A percentile compares a stretch with the other conserved stretches of the same genome.
Conservation (phyloP, 2,113 vertebrate species). For the Serinus canaria region DNA sequence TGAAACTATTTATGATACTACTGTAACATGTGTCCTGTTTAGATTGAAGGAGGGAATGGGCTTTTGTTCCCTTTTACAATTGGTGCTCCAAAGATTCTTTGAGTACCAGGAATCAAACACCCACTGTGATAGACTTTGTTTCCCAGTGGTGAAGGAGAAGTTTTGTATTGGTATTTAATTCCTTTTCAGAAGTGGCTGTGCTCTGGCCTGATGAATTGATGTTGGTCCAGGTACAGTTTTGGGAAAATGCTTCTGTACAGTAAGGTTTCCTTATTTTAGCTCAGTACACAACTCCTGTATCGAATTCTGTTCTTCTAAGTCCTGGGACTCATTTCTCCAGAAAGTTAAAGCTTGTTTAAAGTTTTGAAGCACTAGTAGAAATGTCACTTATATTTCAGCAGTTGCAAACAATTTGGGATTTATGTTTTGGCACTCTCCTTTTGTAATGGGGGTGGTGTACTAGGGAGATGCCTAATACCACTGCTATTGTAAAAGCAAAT, state of each 20-base stretch:
- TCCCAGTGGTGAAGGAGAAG: neutral
- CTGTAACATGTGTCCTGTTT: neutral
- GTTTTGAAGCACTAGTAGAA: neutral
- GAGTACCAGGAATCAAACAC: neutral
- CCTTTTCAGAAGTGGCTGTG: neutral
- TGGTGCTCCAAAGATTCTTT: neutral
- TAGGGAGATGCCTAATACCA: neutral
- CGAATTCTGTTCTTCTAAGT: neutral
- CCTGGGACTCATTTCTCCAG: neutral
- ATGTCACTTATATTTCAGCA: neutral
- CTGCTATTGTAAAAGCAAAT: neutral
- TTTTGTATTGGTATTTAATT: neutral
- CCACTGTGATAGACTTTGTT: neutral
- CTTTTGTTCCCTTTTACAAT: neutral
- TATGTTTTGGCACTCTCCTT: neutral
- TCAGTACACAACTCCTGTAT: fast-evolving
- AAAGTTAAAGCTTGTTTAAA: neutral
- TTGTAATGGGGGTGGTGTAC: neutral
- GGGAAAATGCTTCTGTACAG: neutral
- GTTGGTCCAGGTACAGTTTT: neutral
- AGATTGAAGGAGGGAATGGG: neutral
- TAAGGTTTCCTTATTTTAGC: neutral
- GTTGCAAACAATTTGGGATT: neutral
- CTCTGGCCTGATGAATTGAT: neutral
- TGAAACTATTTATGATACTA: neutral